Conservation (phyloP, 2,888 invertebrate genomes). For the Ommatoiulus sabulosus region DNA sequence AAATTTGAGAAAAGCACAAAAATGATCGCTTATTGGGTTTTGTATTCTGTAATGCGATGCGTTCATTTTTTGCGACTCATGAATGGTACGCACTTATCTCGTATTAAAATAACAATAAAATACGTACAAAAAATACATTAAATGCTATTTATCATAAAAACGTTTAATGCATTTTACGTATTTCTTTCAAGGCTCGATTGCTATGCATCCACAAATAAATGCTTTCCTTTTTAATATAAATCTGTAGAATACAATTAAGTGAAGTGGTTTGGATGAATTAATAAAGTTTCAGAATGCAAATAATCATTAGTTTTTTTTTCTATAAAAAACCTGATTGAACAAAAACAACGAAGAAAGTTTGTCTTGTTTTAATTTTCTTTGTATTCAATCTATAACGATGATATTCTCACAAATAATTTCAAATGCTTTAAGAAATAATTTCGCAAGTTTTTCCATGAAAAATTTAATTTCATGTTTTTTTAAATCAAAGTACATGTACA, state of each 20-base stretch:
- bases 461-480: no score
- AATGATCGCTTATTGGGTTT: conserved; percentile 21
- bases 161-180: conserved; percentile 15
- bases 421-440: no score
- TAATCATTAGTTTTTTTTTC: no score
- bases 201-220: not conserved
- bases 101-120: not conserved
- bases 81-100: not conserved
- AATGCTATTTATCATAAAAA: not conserved
- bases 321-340: no score
- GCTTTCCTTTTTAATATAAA: not conserved
- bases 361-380: no score
- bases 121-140: not conserved
- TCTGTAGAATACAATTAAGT: not conserved
- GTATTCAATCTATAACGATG: no score
- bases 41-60: not conserved
- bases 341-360: no score
- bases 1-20: conserved; percentile 22
- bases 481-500: no score
- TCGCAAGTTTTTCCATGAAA: no score
- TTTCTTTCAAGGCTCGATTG: not conserved
- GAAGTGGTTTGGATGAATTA: not conserved
- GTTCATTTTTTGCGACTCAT: not conserved
- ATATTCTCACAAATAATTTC: no score
- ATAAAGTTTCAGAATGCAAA: not conserved